Base-by-base conservation (phyloP, 2,888 invertebrate species). In the Alentia gelatinosa region DNA sequence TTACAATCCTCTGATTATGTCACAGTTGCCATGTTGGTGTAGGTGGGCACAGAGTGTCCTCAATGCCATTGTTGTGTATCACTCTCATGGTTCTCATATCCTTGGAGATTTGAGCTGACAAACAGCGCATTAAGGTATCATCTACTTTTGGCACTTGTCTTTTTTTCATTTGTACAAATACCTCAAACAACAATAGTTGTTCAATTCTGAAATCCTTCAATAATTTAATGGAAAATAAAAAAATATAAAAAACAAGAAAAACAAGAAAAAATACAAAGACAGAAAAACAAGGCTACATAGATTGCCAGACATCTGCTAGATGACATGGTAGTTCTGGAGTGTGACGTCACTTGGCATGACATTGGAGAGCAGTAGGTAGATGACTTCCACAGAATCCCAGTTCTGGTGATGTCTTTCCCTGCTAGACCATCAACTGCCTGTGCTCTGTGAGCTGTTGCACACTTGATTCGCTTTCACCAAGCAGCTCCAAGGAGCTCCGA, bases 301-400 rank as follows among this genome's bases (percentile, higher is more conserved):
- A 5, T 1, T 68, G 68, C 3, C 68, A 68, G 12, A 39, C 37
- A n/a, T 83, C 15, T 23, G 39, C 23, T 23, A 40, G 83, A 83
- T 35, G 83, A 23, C n/a, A 23, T 37, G 83, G 83, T 37, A 40
- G 83, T 83, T 37, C 83, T 37, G 83, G 39, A 83, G 39, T 83
- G n/a, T 35, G 83, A 26, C 39, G 39, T 68, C 40, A 83, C 3
- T 37, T 40, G n/a, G 39, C 39, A 83, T 23, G 37, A 83, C n/a
- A 26, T 40, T 83, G n/a, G 83, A 9, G n/a, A 37, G 40, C 39
- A n/a, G 83, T 83, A 23, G 23, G 3, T 37, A 26, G 83, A 37
- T 83, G 83, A 40, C 68, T 68, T 68, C 68, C n/a, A 30, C 68
- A 30, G 33, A 68, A 30, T 26, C 1, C n/a, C 68, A 30, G 68